phyloP scores from a whole-genome alignment of 2,888 invertebrate genomes.

The Eupelmus urozonus region DNA sequence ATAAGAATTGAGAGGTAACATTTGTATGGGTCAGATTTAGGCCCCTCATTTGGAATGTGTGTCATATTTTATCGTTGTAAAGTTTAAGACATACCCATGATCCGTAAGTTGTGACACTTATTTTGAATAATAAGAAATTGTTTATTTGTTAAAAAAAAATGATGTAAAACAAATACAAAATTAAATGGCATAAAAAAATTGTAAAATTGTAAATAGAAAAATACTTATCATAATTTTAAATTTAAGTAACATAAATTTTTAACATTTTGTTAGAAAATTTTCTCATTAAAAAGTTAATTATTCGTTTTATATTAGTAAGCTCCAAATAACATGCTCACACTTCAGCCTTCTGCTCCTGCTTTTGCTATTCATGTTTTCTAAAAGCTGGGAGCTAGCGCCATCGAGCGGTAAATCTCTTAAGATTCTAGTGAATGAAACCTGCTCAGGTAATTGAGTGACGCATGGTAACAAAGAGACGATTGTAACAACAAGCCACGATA shows the following conservation, averaged over 20 bases:
- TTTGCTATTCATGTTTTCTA: neutral
- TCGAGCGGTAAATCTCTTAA: slow-evolving; percentile 11
- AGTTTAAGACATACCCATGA: too few species aligned
- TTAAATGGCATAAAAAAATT: neutral
- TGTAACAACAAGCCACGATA: neutral
- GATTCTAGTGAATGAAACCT: neutral
- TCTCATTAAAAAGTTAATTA: slow-evolving; percentile 23
- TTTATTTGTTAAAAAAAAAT: too few species aligned
- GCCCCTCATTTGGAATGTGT: too few species aligned
- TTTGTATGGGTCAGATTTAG: too few species aligned
- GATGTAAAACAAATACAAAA: neutral
- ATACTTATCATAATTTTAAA: neutral
- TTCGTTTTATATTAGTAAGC: slow-evolving; percentile 16
- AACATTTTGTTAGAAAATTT: slow-evolving; percentile 17
- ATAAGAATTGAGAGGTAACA: too few species aligned
- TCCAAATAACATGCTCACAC: slow-evolving; percentile 39
- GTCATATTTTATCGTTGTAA: too few species aligned
- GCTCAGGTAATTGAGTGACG: slow-evolving; percentile 14
- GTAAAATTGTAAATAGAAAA: neutral
- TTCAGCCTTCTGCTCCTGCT: too few species aligned
- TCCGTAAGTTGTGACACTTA: too few species aligned
- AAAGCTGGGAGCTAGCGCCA: slow-evolving; percentile 28
- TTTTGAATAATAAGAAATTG: too few species aligned
- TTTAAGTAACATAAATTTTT: neutral
- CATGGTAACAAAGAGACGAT: slow-evolving; percentile 3